Conservation (phyloP, 1,140 invertebrate genomes). For the Armadillidium nasatum region DNA sequence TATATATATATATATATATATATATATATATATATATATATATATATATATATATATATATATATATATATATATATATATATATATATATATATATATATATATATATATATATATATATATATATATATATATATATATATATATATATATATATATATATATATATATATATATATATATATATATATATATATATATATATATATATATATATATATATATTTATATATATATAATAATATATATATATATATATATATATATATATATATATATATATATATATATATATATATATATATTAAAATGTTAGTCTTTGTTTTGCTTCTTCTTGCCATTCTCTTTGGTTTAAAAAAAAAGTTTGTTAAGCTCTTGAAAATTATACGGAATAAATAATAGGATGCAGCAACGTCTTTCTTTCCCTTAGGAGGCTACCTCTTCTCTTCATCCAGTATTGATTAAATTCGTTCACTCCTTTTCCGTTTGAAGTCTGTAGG, state of each 20-base stretch:
- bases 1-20: too few relatives aligned
- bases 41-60: too few relatives aligned
- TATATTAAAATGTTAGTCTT: neutral
- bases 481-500: neutral
- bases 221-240: neutral
- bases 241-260: constrained; percentile 4
- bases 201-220: neutral
- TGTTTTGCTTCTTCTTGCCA: neutral
- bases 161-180: constrained; percentile 21
- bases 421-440: neutral
- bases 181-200: neutral
- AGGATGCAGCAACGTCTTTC: neutral
- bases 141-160: constrained; percentile 16
- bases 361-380: neutral
- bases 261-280: constrained; percentile 23
- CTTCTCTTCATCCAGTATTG: neutral
- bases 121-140: constrained; percentile 18
- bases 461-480: neutral
- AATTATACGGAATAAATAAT: neutral
- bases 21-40: too few relatives aligned
- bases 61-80: too few relatives aligned
- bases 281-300: constrained; percentile 22
- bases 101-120: constrained; percentile 24
- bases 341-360: neutral
- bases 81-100: too few relatives aligned